phyloP scores from a whole-genome alignment of 2,797 vertebrate genomes.

The Pachyuromys duprasi region DNA sequence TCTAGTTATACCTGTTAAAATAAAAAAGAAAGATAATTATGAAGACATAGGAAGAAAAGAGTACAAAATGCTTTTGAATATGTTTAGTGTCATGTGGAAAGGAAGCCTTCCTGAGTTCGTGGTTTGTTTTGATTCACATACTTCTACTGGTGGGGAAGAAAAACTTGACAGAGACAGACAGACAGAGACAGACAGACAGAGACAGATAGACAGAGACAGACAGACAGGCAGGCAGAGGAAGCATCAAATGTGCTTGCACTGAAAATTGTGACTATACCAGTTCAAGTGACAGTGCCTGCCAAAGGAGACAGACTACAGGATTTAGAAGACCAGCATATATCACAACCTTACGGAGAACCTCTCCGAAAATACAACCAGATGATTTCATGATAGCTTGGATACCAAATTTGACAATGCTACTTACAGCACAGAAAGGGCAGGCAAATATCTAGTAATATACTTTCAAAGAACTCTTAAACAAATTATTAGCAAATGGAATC shows the following conservation, averaged over 20 bases:
- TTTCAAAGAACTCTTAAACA: slow-evolving; percentile 4
- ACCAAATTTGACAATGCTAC: neutral
- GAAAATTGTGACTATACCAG: neutral
- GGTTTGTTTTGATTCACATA: neutral
- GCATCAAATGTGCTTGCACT: neutral
- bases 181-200: neutral
- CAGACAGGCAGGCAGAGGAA: too few relatives aligned
- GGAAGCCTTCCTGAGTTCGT: neutral
- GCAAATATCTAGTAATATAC: neutral
- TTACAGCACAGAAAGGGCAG: neutral
- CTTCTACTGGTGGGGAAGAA: neutral
- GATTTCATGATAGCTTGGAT: neutral
- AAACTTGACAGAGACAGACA: neutral
- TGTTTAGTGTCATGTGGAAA: neutral
- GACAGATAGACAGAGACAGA: neutral
- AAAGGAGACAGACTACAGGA: neutral
- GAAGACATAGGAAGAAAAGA: neutral
- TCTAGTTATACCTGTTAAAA: neutral
- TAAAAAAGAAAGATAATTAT: neutral
- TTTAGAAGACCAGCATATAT: neutral
- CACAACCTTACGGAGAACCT: neutral
- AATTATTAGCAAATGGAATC: slow-evolving; percentile 14
- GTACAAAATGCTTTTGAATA: neutral
- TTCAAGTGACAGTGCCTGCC: too few relatives aligned
- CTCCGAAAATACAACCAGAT: neutral